Percentiles rank a stretch among this genome's conserved stretches.
Conservation (phyloP, 2,797 vertebrate genomes). For the Borostomias antarcticus region DNA sequence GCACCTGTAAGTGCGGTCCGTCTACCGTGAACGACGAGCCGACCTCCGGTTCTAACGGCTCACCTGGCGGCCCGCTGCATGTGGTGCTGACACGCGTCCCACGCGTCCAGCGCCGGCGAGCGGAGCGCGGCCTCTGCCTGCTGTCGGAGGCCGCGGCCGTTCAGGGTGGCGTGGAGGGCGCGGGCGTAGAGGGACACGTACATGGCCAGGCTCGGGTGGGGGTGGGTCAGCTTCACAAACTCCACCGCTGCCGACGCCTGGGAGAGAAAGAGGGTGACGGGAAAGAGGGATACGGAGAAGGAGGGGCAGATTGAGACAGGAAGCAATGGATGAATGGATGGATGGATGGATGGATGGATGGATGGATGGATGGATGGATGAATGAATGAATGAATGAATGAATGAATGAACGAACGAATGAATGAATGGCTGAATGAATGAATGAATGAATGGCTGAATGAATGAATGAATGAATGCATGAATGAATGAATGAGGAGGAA, state of each 20-base stretch:
- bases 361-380: no score
- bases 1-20: no score
- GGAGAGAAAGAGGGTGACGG: neutral
- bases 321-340: neutral
- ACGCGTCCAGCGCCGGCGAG: slow-evolving; percentile 48
- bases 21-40: no score
- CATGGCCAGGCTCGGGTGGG: slow-evolving; percentile 59
- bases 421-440: no score
- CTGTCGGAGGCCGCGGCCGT: slow-evolving; percentile 56
- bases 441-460: no score
- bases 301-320: neutral
- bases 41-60: no score
- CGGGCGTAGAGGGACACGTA: slow-evolving; percentile 58
- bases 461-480: no score
- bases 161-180: slow-evolving; percentile 63
- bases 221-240: slow-evolving; percentile 69
- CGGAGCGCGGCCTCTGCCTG: slow-evolving; percentile 60
- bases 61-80: slow-evolving; percentile 59
- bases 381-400: no score
- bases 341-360: neutral
- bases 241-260: slow-evolving; percentile 65
- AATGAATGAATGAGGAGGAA: no score
- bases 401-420: no score
- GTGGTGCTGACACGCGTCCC: slow-evolving; percentile 61
- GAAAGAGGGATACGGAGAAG: neutral